phyloP scores from a whole-genome alignment of 92 coral and sea anemone genomes.

The Porites rus region DNA sequence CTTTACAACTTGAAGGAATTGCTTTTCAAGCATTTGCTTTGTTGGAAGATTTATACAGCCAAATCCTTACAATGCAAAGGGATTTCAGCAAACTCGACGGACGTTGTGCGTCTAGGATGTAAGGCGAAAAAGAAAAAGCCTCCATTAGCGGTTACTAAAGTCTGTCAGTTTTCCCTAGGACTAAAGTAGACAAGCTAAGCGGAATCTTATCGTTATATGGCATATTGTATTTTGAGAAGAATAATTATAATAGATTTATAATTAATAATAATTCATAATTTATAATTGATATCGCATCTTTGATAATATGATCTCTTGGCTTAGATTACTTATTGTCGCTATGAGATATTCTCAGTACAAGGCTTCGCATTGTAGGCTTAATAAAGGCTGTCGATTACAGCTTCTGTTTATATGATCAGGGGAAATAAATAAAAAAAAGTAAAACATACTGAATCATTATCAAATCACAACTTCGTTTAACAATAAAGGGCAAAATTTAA shows the following conservation, averaged over 20 bases:
- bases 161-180: background rate
- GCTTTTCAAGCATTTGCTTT: conserved; percentile 22
- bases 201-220: background rate
- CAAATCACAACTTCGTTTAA: too few species aligned
- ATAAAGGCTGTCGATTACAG: too few species aligned
- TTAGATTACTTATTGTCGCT: background rate
- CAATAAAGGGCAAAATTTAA: too few species aligned
- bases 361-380: too few species aligned
- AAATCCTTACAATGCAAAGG: background rate
- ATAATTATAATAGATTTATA: too few species aligned
- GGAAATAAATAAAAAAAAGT: background rate
- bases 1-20: background rate
- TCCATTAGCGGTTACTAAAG: too few species aligned
- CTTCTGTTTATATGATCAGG: background rate
- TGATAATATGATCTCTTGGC: too few species aligned
- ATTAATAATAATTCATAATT: too few species aligned
- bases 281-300: too few species aligned
- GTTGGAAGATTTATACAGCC: conserved; percentile 9
- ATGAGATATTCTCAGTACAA: background rate
- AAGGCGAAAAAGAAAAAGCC: too few species aligned
- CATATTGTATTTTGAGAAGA: too few species aligned
- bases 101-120: background rate
- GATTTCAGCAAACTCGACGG: conserved; percentile 3
- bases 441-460: too few species aligned
- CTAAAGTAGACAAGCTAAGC: background rate